Percentiles rank a stretch among this genome's conserved stretches.
Evolutionary conservation across 2,113 vertebrate species (phyloP).

Genomic region (Illadopsis cleaveri): DNA sequence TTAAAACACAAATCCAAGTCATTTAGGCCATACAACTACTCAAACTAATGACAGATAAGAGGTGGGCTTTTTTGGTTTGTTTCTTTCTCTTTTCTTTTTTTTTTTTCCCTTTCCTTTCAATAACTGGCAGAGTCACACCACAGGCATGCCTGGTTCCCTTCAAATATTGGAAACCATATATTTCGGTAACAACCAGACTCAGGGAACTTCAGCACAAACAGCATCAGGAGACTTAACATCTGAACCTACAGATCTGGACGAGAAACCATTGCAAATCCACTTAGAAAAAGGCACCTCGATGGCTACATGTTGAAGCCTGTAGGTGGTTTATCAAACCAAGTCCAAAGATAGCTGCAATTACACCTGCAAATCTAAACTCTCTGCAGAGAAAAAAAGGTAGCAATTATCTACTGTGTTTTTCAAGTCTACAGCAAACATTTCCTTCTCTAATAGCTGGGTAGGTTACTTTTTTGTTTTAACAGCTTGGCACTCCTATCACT

Average conservation of each 20-base stretch:
- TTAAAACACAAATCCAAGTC: not conserved
- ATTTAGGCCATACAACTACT: not conserved
- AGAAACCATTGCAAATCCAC: not conserved
- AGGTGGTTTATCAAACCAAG: not conserved
- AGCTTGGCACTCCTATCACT: not conserved
- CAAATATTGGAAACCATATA: not conserved
- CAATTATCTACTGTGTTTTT: not conserved
- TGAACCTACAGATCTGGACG: not conserved
- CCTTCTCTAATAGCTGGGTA: not conserved
- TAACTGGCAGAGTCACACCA: not conserved
- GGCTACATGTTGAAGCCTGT: not conserved
- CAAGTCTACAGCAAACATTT: not conserved
- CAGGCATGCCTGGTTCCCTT: not conserved
- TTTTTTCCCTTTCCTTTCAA: not conserved
- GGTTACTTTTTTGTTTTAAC: not conserved
- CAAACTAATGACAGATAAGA: not conserved
- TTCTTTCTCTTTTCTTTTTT: not conserved
- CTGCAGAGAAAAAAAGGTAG: not conserved
- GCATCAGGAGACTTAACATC: not conserved
- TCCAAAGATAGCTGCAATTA: not conserved
- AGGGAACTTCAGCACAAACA: not conserved
- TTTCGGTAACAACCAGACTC: not conserved
- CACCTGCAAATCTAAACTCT: not conserved
- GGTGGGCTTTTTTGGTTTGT: not conserved
- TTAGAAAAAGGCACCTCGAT: fast-evolving